phyloP scores from a whole-genome alignment of 2,888 invertebrate species.

The Argyresthia albistria region DNA sequence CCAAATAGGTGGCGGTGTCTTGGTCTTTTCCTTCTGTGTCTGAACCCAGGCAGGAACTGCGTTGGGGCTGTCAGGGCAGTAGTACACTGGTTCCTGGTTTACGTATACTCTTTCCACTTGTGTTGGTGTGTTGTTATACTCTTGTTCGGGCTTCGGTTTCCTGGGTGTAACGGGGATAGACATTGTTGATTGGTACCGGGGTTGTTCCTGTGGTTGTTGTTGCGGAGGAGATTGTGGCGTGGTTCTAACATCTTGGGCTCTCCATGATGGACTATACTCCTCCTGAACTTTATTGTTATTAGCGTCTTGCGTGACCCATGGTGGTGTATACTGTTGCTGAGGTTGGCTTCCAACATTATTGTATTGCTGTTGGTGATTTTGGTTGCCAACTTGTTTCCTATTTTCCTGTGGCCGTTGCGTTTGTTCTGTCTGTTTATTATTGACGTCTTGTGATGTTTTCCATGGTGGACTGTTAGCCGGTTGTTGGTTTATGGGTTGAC shows the following conservation, averaged over 20 bases:
- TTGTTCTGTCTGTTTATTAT: conserved; percentile 34
- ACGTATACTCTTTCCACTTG: conserved; percentile 59
- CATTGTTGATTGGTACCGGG: conserved; percentile 60
- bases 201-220: conserved; percentile 25
- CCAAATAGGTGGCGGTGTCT: conserved; percentile 64
- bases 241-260: conserved; percentile 25
- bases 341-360: conserved; percentile 14
- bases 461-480: conserved; percentile 44
- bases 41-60: conserved; percentile 61
- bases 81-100: conserved; percentile 58
- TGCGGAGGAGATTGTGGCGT: conserved; percentile 9
- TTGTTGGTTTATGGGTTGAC: conserved; percentile 30
- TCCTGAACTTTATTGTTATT: conserved; percentile 44
- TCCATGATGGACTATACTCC: conserved; percentile 34
- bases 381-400: conserved; percentile 11
- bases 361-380: not conserved
- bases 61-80: conserved; percentile 59
- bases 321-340: conserved; percentile 39
- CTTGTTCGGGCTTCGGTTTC: conserved; percentile 40
- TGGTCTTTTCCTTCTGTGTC: conserved; percentile 61
- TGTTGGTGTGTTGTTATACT: conserved; percentile 35
- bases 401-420: conserved; percentile 46
- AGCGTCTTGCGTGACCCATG: conserved; percentile 37
- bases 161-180: conserved; percentile 59
- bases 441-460: conserved; percentile 39